phyloP scores from a whole-genome alignment of 2,113 vertebrate genomes.

The Dunckerocampus dactyliophorus region DNA sequence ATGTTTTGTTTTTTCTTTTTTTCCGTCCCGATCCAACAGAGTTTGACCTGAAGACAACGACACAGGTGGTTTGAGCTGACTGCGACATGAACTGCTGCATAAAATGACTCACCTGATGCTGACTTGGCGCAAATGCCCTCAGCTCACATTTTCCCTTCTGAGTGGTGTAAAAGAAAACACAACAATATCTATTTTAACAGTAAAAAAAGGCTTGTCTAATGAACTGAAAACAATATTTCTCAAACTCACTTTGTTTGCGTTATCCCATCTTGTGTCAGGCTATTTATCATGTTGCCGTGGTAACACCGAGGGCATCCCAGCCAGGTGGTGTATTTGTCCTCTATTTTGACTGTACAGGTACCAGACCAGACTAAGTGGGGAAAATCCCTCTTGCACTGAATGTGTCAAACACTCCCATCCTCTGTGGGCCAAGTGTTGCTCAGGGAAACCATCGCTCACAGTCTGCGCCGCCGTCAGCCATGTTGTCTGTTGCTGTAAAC shows the following conservation, averaged over 20 bases:
- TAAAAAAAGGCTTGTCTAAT: slow-evolving; percentile 43
- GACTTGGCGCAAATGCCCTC: neutral
- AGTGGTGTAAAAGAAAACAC: neutral
- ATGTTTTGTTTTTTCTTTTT: neutral
- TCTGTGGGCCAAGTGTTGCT: slow-evolving; percentile 29
- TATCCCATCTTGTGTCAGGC: slow-evolving; percentile 32
- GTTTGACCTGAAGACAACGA: slow-evolving; percentile 4
- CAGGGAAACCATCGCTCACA: slow-evolving; percentile 42
- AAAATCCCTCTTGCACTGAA: slow-evolving; percentile 18
- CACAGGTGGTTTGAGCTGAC: slow-evolving; percentile 1
- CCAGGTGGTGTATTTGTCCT: slow-evolving; percentile 23
- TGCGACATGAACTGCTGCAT: neutral
- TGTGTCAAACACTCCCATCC: slow-evolving; percentile 25
- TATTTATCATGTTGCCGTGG: slow-evolving; percentile 57
- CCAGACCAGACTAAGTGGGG: too few species aligned
- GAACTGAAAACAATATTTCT: slow-evolving; percentile 39
- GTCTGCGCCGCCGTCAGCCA: slow-evolving; percentile 28
- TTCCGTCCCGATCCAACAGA: neutral
- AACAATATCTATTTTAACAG: neutral
- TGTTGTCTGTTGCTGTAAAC: slow-evolving; percentile 42
- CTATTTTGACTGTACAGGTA: slow-evolving; percentile 32
- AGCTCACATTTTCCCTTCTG: slow-evolving; percentile 4
- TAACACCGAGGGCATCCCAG: slow-evolving; percentile 16
- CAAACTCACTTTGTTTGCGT: slow-evolving; percentile 54
- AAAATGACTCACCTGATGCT: slow-evolving; percentile 6